A percentile compares a stretch with the other conserved stretches of the same genome.
These are phyloP conservation scores for Brachyhypopomus gauderio DNA, from an alignment of 2,113 vertebrate species.

Conservation along the genomic window DNA sequence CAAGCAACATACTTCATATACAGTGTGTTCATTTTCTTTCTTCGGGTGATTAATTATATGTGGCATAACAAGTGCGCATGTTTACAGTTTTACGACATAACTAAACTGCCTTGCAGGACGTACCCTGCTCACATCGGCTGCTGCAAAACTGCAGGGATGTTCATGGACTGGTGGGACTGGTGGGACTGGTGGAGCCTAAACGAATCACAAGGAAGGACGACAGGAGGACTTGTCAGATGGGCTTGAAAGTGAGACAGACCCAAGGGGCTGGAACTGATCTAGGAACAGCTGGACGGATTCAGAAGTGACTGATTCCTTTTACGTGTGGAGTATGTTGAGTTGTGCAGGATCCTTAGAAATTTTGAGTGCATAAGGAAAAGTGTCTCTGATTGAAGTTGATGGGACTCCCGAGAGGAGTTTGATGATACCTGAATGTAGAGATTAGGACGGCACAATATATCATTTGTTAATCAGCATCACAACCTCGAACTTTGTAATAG, in stretches of 20 bases:
- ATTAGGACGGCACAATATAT: too few species aligned
- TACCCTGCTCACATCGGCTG: neutral
- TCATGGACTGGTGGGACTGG: neutral
- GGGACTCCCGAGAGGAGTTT: neutral
- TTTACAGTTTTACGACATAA: neutral
- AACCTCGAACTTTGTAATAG: too few species aligned
- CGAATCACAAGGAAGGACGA: constrained; percentile 19
- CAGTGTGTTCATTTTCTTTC: neutral
- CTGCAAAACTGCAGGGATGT: neutral
- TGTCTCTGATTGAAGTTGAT: neutral
- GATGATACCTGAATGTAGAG: too few species aligned
- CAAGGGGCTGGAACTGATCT: neutral
- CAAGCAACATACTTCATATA: neutral
- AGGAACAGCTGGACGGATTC: constrained; percentile 43
- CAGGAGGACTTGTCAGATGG: neutral
- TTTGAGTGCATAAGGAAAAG: constrained; percentile 3
- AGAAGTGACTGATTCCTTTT: constrained; percentile 1
- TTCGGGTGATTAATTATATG: neutral
- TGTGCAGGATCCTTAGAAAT: constrained; percentile 20
- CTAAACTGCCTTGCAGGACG: neutral
- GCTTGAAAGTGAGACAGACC: neutral
- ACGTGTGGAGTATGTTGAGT: neutral
- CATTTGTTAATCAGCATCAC: too few species aligned
- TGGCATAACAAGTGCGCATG: neutral
- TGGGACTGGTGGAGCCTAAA: neutral